Conservation (phyloP, 64 coral and sea anemone species). For the Exaiptasia diaphana region DNA sequence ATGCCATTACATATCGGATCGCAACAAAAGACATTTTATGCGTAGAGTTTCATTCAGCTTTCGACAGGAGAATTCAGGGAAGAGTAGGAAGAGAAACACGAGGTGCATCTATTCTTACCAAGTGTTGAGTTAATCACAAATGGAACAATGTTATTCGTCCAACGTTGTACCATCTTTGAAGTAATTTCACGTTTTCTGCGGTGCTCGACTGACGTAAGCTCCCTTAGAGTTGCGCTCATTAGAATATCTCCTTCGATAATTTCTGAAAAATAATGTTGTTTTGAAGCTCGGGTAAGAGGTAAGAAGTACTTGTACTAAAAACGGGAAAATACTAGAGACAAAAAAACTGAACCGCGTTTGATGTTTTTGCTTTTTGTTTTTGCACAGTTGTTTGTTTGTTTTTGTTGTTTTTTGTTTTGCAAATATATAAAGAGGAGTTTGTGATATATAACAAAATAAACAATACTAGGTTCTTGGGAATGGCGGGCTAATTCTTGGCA, state of each 20-base stretch:
- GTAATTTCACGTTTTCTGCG: constrained; percentile 41
- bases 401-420: no score
- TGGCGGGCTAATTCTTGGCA: no score
- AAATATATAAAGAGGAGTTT: no score
- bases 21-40: background rate
- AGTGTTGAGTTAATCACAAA: constrained; percentile 15
- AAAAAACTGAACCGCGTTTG: no score
- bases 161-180: constrained; percentile 14
- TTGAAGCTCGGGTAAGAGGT: no score
- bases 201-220: background rate
- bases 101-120: constrained; percentile 33
- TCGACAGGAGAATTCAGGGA: background rate
- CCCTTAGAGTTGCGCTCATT: constrained; percentile 13
- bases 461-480: no score
- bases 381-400: no score
- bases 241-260: constrained; percentile 60
- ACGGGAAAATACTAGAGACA: no score
- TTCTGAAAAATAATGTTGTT: constrained; percentile 13
- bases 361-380: no score
- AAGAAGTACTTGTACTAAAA: no score
- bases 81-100: background rate
- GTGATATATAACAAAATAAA: no score
- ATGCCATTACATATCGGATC: background rate
- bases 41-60: background rate
- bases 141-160: constrained; percentile 37